phyloP scores from a whole-genome alignment of 2,888 invertebrate species.

The Dioctria rufipes region DNA sequence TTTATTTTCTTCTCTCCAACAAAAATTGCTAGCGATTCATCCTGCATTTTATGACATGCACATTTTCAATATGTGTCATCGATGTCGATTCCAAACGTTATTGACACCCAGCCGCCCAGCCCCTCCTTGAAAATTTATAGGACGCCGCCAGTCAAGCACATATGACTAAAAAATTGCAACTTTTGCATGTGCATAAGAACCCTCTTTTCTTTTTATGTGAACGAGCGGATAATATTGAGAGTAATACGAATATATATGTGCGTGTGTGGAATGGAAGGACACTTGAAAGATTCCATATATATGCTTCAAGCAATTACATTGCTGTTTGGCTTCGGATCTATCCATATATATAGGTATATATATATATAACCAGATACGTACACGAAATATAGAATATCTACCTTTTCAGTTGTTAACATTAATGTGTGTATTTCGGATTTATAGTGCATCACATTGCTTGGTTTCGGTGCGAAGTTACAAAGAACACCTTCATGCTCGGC shows the following conservation, averaged over 20 bases:
- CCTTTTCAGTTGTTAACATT: slow-evolving; percentile 1
- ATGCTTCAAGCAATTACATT: no score
- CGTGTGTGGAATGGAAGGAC: no score
- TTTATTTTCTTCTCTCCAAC: slow-evolving; percentile 3
- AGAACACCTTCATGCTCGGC: neutral
- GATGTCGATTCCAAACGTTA: slow-evolving; percentile 28
- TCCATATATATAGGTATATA: no score
- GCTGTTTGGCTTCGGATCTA: no score
- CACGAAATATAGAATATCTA: neutral
- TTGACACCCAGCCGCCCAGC: neutral
- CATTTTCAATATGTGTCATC: slow-evolving; percentile 39
- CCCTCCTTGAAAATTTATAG: no score
- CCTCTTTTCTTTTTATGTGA: no score
- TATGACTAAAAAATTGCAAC: slow-evolving; percentile 33
- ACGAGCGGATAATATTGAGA: no score
- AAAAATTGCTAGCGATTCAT: neutral
- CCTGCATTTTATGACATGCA: slow-evolving; percentile 27
- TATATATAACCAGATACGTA: no score
- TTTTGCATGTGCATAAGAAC: slow-evolving; percentile 22
- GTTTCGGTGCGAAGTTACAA: slow-evolving; percentile 4
- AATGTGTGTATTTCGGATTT: slow-evolving; percentile 24
- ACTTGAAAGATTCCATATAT: no score
- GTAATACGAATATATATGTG: no score
- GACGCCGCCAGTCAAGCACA: slow-evolving; percentile 26
- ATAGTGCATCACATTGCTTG: slow-evolving; percentile 21